These are phyloP conservation scores for Lithophane ornitopus DNA, from an alignment of 2,888 invertebrate genomes.

Conservation along the genomic window DNA sequence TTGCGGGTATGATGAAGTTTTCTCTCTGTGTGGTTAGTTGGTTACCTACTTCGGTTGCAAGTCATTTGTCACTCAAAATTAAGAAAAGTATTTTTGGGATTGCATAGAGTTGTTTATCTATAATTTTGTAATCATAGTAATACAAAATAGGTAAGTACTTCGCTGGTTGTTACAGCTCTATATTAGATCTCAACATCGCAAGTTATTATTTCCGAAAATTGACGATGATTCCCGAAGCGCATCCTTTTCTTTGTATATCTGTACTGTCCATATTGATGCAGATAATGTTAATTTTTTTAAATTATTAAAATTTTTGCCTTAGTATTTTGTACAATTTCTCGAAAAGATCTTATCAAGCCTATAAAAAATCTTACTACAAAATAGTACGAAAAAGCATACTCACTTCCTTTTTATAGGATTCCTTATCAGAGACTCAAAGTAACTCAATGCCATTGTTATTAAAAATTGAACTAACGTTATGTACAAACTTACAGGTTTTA, in stretches of 20 bases:
- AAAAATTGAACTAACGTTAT: constrained; percentile 97
- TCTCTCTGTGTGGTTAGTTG: too few relatives aligned
- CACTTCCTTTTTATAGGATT: constrained; percentile 91
- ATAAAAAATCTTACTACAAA: constrained; percentile 13
- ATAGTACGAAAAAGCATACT: constrained; percentile 69
- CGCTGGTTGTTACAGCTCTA: too few relatives aligned
- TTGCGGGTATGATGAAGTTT: background rate
- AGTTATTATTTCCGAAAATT: background rate
- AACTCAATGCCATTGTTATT: constrained; percentile 95
- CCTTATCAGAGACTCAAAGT: constrained; percentile 92
- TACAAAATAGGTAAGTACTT: too few relatives aligned
- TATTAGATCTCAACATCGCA: background rate
- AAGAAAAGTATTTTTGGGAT: background rate
- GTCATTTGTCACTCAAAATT: background rate
- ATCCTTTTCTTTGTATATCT: background rate
- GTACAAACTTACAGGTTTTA: constrained; percentile 97
- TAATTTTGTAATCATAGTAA: background rate
- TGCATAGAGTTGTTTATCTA: background rate
- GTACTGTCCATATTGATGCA: background rate
- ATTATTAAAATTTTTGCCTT: background rate
- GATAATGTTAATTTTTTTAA: background rate
- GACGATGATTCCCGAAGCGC: background rate
- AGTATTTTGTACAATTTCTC: background rate
- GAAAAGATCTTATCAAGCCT: background rate
- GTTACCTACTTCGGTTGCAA: background rate